These are phyloP conservation scores for Dicyrtoma fusca DNA, from an alignment of 2,888 invertebrate genomes.

Conservation along the genomic window DNA sequence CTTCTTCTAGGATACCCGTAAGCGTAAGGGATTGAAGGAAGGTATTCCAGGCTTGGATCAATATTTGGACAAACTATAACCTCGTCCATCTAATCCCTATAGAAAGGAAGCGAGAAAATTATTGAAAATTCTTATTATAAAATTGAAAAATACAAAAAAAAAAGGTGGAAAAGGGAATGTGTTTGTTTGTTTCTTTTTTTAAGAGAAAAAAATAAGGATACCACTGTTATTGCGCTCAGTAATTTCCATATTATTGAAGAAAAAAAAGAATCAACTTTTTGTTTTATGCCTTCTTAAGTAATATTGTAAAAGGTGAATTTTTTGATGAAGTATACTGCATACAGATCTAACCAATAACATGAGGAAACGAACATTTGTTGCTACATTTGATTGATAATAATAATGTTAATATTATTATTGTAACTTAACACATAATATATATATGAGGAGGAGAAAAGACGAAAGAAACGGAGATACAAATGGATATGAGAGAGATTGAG, in stretches of 20 bases:
- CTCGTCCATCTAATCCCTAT: slow-evolving; percentile 7
- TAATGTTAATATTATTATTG: neutral
- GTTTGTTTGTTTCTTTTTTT: slow-evolving; percentile 22
- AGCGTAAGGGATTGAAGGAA: slow-evolving; percentile 99
- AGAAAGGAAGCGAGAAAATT: slow-evolving; percentile 14
- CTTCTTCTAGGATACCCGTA: slow-evolving; percentile 80
- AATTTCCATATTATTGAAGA: slow-evolving; percentile 17
- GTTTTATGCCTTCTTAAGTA: slow-evolving; percentile 7
- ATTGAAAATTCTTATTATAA: slow-evolving; percentile 24
- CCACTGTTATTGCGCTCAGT: slow-evolving; percentile 9
- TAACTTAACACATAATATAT: neutral
- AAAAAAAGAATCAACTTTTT: slow-evolving; percentile 3
- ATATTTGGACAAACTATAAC: slow-evolving; percentile 98
- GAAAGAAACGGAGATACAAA: neutral
- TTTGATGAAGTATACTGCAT: neutral
- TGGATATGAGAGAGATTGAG: neutral
- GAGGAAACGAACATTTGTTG: too few species aligned
- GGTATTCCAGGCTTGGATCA: slow-evolving; percentile 91
- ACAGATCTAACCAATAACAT: too few species aligned
- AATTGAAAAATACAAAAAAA: slow-evolving; percentile 4
- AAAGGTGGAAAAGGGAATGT: slow-evolving; percentile 24
- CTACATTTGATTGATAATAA: neutral
- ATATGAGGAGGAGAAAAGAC: neutral
- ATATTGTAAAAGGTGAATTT: slow-evolving; percentile 6
- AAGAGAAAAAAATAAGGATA: neutral